Evolutionary conservation across 2,797 vertebrate species (phyloP).

Genomic region (Distichodus sexfasciatus): DNA sequence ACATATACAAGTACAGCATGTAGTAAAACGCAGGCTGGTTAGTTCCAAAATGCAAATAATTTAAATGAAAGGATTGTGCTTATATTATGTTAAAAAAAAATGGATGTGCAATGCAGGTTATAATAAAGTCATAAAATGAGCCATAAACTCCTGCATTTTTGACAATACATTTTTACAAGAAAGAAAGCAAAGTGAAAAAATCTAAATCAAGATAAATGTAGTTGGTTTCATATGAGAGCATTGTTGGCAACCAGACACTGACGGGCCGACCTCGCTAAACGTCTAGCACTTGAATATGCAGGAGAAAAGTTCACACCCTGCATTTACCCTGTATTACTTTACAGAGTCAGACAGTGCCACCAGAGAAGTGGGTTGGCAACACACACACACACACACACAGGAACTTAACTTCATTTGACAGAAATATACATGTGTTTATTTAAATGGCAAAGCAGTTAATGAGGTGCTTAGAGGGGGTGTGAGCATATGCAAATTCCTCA

Average conservation of each 20-base stretch:
- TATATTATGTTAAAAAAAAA: too few species aligned
- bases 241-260: neutral
- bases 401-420: neutral
- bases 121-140: too few species aligned
- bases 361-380: neutral
- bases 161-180: too few species aligned
- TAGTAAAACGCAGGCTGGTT: too few species aligned
- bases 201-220: too few species aligned
- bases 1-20: too few species aligned
- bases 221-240: neutral
- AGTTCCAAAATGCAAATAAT: too few species aligned
- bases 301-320: neutral
- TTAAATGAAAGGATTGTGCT: too few species aligned
- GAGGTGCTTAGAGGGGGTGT: neutral
- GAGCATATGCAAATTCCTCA: conserved; percentile 1
- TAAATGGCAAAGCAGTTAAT: conserved; percentile 7
- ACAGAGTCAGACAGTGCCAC: conserved; percentile 5
- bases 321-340: neutral
- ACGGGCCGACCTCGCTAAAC: neutral
- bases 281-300: neutral
- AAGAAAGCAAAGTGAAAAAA: too few species aligned
- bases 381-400: neutral
- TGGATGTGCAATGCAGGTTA: too few species aligned
- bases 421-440: neutral
- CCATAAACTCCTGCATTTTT: too few species aligned